Base-by-base conservation (phyloP, 2,888 invertebrate genomes). In the Parnassius mnemosyne region DNA sequence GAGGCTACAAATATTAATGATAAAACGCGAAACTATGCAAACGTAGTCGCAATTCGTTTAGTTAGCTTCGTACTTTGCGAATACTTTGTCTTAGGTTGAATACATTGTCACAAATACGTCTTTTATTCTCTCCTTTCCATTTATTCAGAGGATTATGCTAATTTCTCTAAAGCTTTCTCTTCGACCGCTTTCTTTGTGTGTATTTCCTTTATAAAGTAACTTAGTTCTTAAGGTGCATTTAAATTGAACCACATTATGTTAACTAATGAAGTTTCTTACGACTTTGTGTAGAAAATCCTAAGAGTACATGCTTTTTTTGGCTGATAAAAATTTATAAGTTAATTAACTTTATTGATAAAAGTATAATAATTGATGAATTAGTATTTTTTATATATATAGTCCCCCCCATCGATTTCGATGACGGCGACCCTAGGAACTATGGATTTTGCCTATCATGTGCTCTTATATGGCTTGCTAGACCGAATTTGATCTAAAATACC, bases 111-210 rank as follows among this genome's bases (percentile, higher is more conserved):
- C 54, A 63, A 63, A 58, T 63, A 62, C 62, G 63, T 58, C 63
- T 63, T 63, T 58, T 58, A 58, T 58, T 54, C 43, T 53, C 50
- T 52, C 52, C 53, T 57, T 60, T 57, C 52, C 53, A 58, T 63
- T 63, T 63, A 54, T 63, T 58, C 58, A 51, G 42, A 54, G 63
- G 63, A 63, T 63, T 63, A 63, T 63, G 63, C 54, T 63, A 63
- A 63, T 63, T 63, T 63, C 54, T 58, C 58, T 51, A 13, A 54
- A 63, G 58, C 63, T 54, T 58, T 58, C 58, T 54, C 58, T 63
- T 54, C 58, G 46, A 58, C 57, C 63, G 54, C 54, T 63, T 58
- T 63, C 58, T 55, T 58, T 63, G 54, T 57, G 44, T 62, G 49
- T 62, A 49, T 62, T 57, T 62, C 57, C 49, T 57, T 57, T 50